Evolutionary conservation across 2,113 vertebrate genomes (phyloP).

Genomic region (Ailuropoda melanoleuca): DNA sequence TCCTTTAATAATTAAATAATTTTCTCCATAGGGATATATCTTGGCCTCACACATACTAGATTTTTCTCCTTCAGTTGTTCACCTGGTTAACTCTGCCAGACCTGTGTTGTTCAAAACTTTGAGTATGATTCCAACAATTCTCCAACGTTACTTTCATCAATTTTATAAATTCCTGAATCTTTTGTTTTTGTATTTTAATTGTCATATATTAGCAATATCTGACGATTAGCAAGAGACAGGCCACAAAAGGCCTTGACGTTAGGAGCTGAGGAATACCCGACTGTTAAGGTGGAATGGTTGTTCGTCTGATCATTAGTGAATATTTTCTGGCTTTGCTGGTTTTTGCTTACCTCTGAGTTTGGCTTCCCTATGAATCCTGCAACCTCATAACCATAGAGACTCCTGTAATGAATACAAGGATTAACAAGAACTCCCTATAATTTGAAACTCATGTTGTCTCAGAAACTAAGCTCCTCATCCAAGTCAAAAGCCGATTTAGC

Average conservation of each 20-base stretch:
- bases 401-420: not conserved
- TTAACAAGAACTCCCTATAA: conserved; percentile 6
- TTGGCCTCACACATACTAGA: not conserved
- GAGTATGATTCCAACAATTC: not conserved
- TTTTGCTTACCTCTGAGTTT: conserved; percentile 13
- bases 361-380: not conserved
- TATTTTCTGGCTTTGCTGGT: not conserved
- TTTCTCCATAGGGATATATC: not conserved
- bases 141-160: not conserved
- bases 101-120: not conserved
- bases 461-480: not conserved
- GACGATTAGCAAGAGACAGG: conserved; percentile 4
- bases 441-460: conserved; percentile 1
- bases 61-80: not conserved
- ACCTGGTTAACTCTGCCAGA: not conserved
- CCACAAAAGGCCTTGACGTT: not conserved
- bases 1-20: not conserved
- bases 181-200: not conserved
- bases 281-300: not conserved
- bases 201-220: not conserved
- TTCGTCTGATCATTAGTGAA: conserved; percentile 28
- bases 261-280: not conserved
- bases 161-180: not conserved
- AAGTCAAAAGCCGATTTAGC: not conserved
- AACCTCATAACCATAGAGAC: not conserved